Base-by-base conservation (phyloP, 2,888 invertebrate species). In the Merodon equestris region DNA sequence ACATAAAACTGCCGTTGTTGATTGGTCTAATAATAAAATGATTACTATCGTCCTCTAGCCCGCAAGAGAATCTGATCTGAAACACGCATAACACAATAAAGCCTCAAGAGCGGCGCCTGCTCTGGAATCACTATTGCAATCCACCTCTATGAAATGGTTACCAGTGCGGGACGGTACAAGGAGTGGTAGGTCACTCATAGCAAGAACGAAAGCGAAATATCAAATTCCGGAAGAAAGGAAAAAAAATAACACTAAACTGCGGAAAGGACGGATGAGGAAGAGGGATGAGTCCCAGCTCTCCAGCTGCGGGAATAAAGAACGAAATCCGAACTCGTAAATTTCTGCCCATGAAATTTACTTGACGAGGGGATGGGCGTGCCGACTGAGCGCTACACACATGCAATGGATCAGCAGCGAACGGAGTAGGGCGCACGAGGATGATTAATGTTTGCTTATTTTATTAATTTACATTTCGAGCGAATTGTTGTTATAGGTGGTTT, bases 401-500 rank as follows among this genome's bases (percentile, higher is more conserved):
- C 40, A 47, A 38, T 47, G 36, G 9, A 4, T 17, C 1, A 44
- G 63, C 17, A n/a, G 38, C 17, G 47, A n/a, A 1, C 10, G 3
- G 14, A 13, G 45, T 27, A 61, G 40, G 13, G 45, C 61, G 3
- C 40, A 40, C 40, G 12, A 40, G 40, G 66, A 77, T 77, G 76
- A 77, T 77, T 77, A 77, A 77, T 77, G 76, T 77, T 77, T 72
- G 57, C 72, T 61, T 72, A 77, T 72, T 72, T 77, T 77, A 77
- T 77, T 77, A 77, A 77, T 77, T 77, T 72, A 77, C 72, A 77
- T 72, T 77, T 72, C 61, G 67, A 56, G 56, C 50, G 76, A 72
- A 72, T 77, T 72, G 75, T 70, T 64, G 58, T 77, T 72, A 61
- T 71, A 77, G 76, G 72, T 76, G 72, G 76, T 72, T 77, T 77